Evolutionary conservation across 2,797 vertebrate genomes (phyloP), one percentile per base, ranked within the genome.

Genomic region (Holocentrus rufus): DNA sequence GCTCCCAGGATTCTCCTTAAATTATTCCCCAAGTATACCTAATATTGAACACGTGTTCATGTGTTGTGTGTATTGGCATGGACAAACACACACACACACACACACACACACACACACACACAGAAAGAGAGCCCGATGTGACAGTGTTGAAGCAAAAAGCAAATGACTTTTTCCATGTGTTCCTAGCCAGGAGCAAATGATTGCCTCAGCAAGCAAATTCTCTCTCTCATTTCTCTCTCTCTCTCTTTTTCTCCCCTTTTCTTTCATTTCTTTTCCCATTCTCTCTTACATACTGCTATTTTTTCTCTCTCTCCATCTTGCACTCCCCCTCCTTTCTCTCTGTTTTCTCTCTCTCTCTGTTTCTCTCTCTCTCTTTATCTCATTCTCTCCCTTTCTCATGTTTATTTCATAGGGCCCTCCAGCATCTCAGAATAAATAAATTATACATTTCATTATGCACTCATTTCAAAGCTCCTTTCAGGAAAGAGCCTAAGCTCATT

Each of bases 381-480:
- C 69, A 39, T 25, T 22, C 49, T 17, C 58, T 61, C 66, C 17
- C 80, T 65, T 61, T 14, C 87, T 90, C 87, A 92, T 93, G 90
- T 92, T 92, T 93, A 90, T 92, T 93, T 91, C 88, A 92, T 91
- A 9, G 79, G 18, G 65, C 81, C 91, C 84, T 89, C 80, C 75
- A 89, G 89, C 89, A 84, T 87, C 84, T 85, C 73, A 74, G 87
- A 85, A 92, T 91, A 92, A 92, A 92, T 93, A 92, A 91, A 91
- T 92, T 89, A 92, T 92, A 90, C 90, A 88, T 92, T 92, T 92
- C 89, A 92, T 93, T 92, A 92, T 90, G 87, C 83, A 27, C 71
- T 87, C 73, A 77, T 91, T 91, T 83, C 82, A 83, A 85, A 88
- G 83, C 82, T 87, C 80, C 89, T 87, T 92, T 91, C 87, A 88